These are phyloP conservation scores for Gavia stellata DNA, from an alignment of 2,113 vertebrate species.

Conservation along the genomic window DNA sequence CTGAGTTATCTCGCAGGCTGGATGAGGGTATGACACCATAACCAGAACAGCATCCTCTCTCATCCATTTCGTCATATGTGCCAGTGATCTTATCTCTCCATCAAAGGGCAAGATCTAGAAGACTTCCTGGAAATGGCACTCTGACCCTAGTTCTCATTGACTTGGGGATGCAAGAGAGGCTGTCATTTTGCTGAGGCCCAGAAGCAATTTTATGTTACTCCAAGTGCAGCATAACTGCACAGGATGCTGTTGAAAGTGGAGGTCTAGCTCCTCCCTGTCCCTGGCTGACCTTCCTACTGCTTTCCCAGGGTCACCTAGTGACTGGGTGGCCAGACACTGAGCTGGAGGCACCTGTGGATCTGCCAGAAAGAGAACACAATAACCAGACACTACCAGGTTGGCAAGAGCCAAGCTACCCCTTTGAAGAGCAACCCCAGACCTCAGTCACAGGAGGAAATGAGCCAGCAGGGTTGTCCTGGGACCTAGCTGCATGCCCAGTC, in stretches of 20 bases:
- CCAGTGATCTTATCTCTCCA: not conserved
- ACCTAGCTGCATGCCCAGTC: slow-evolving; percentile 22
- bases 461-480: not conserved
- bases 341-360: not conserved
- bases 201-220: not conserved
- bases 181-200: not conserved
- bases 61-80: not conserved
- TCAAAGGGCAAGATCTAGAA: not conserved
- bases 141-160: not conserved
- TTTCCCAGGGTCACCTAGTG: not conserved
- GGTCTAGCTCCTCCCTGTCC: not conserved
- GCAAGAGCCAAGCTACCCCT: not conserved
- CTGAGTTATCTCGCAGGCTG: not conserved
- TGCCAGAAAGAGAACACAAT: not conserved
- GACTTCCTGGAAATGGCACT: not conserved
- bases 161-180: not conserved
- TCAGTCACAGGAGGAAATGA: not conserved
- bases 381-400: not conserved
- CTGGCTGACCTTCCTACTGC: not conserved
- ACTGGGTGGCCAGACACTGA: not conserved
- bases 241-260: not conserved
- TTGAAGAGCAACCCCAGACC: not conserved
- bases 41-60: not conserved
- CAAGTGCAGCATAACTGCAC: not conserved
- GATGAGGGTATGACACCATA: not conserved